Percentiles rank a stretch among this genome's conserved stretches.
Evolutionary conservation across 1,140 invertebrate species (phyloP).

Genomic region (Nymphalis io): DNA sequence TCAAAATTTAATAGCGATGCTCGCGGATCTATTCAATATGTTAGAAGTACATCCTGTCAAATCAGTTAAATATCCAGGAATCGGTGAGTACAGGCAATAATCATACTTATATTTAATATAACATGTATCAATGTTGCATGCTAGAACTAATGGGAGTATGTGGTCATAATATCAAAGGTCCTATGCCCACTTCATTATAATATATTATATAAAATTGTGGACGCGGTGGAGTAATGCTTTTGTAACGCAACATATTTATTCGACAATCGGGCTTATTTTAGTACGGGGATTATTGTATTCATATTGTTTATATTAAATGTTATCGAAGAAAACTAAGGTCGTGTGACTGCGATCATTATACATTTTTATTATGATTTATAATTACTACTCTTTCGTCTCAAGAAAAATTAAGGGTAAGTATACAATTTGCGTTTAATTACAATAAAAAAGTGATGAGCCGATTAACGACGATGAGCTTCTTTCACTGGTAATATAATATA

Average conservation of each 20-base stretch:
- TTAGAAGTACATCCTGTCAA: conserved; percentile 96
- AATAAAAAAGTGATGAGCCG: not conserved
- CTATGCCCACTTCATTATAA: conserved; percentile 62
- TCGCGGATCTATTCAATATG: conserved; percentile 97
- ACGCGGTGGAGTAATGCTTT: conserved; percentile 52
- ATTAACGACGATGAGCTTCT: conserved; percentile 18
- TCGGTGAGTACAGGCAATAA: conserved; percentile 60
- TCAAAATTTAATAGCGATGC: conserved; percentile 95
- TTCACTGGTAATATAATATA: conserved; percentile 5
- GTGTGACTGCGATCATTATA: conserved; percentile 6
- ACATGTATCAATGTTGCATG: conserved; percentile 65
- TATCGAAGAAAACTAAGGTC: not conserved
- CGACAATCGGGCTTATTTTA: conserved; percentile 29
- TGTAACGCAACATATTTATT: conserved; percentile 42
- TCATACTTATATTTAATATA: conserved; percentile 17
- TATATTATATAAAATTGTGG: conserved; percentile 36
- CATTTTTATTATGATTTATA: conserved; percentile 18
- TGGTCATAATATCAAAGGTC: conserved; percentile 78
- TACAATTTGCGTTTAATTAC: not conserved
- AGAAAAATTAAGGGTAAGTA: conserved; percentile 15
- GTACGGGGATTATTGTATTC: not conserved
- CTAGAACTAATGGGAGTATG: conserved; percentile 75
- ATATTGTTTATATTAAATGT: not conserved
- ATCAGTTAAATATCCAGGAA: conserved; percentile 90
- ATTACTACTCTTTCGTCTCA: not conserved